These are phyloP conservation scores for Harlomillsia oculata DNA, from an alignment of 1,140 invertebrate genomes.

Conservation along the genomic window DNA sequence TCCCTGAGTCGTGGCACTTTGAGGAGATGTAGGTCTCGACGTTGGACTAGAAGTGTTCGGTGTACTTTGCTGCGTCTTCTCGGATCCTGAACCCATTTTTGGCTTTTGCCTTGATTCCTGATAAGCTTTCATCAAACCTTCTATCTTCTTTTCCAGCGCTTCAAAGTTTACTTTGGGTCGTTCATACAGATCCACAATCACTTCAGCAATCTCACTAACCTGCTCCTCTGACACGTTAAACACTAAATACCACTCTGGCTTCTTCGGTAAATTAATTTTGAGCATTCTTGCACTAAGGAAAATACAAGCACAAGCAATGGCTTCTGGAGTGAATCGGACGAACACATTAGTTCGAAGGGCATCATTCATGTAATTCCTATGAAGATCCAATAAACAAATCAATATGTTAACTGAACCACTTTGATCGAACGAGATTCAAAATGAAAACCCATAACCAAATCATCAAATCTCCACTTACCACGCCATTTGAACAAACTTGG, in stretches of 20 bases:
- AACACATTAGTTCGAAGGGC: slow-evolving; percentile 93
- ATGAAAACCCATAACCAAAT: not conserved
- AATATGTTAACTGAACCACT: slow-evolving; percentile 7
- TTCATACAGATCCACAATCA: slow-evolving; percentile 74
- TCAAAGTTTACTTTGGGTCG: slow-evolving; percentile 67
- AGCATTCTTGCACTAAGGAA: slow-evolving; percentile 84
- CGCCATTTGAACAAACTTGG: slow-evolving; percentile 76
- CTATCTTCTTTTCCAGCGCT: slow-evolving; percentile 61
- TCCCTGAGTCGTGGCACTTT: too few species aligned
- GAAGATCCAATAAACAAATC: slow-evolving; percentile 34
- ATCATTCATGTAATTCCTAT: slow-evolving; percentile 98
- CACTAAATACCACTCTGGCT: slow-evolving; percentile 77
- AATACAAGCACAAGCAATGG: slow-evolving; percentile 96
- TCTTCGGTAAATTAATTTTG: slow-evolving; percentile 70
- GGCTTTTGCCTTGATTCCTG: slow-evolving; percentile 60
- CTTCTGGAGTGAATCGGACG: slow-evolving; percentile 88
- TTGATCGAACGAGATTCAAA: slow-evolving; percentile 4
- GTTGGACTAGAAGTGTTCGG: slow-evolving; percentile 38
- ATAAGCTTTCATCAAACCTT: slow-evolving; percentile 61
- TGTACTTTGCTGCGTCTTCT: slow-evolving; percentile 44
- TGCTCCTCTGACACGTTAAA: slow-evolving; percentile 74
- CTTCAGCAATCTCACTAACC: slow-evolving; percentile 72
- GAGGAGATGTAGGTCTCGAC: slow-evolving; percentile 23
- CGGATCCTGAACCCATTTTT: slow-evolving; percentile 48
- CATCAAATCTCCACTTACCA: slow-evolving; percentile 53